Percentiles rank a stretch among this genome's conserved stretches.
phyloP scores from a whole-genome alignment of 2,797 vertebrate species.

The Ispidina lecontei region DNA sequence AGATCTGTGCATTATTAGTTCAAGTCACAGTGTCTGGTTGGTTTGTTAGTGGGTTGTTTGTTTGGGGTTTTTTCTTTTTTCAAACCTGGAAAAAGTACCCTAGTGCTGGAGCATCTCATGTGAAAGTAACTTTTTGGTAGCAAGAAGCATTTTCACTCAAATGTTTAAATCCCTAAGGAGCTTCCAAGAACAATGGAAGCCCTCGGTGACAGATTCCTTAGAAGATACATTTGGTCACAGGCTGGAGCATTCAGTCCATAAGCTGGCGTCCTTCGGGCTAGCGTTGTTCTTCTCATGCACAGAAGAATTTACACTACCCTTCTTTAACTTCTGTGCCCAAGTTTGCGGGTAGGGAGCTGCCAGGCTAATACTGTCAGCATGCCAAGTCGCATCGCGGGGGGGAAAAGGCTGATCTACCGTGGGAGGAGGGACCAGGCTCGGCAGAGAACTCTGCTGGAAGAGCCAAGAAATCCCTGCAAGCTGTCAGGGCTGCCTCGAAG shows the following conservation, averaged over 20 bases:
- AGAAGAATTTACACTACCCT: background rate
- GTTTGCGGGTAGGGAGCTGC: background rate
- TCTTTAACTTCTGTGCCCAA: background rate
- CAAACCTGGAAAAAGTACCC: background rate
- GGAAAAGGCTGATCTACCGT: background rate
- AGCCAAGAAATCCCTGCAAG: background rate
- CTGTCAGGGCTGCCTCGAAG: background rate
- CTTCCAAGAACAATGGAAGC: background rate
- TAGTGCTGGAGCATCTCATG: accelerated
- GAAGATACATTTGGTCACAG: background rate
- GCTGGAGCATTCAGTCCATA: background rate
- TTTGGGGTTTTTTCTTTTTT: background rate
- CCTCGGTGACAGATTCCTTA: background rate
- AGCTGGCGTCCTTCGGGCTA: background rate
- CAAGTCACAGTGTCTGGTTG: background rate
- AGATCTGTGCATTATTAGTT: background rate
- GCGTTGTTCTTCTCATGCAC: background rate
- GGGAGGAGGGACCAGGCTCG: background rate
- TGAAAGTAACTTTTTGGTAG: background rate
- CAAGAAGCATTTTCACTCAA: background rate
- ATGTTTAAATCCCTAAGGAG: background rate
- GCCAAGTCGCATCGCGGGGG: background rate
- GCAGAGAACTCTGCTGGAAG: background rate
- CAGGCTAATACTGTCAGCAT: background rate
- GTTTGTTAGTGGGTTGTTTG: background rate